phyloP scores from a whole-genome alignment of 1,140 invertebrate species.

The Portunus trituberculatus region DNA sequence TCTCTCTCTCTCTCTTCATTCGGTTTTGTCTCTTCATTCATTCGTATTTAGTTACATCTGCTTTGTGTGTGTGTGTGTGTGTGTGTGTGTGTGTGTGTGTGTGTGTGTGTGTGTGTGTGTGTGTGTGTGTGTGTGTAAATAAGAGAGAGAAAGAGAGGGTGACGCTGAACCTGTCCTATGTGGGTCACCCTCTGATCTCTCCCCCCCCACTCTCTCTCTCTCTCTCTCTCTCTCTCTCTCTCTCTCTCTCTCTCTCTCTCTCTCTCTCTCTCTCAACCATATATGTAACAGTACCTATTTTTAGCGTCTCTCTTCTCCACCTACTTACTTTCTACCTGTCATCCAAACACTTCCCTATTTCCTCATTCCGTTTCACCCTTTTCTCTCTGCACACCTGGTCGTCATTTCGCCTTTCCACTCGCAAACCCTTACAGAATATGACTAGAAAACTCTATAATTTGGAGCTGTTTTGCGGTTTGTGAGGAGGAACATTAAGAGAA shows the following conservation, averaged over 20 bases:
- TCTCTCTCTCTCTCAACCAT: background rate
- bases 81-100: background rate
- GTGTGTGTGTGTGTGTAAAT: background rate
- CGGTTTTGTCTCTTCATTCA: background rate
- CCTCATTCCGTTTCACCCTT: background rate
- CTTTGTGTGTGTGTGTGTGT: background rate
- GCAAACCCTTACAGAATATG: background rate
- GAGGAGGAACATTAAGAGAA: too few species aligned
- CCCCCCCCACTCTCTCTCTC: background rate
- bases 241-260: background rate
- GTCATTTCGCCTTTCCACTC: background rate
- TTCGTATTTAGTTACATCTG: background rate
- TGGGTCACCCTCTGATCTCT: background rate
- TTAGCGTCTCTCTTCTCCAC: background rate
- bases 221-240: background rate
- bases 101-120: slow-evolving; percentile 38
- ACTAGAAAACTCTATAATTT: background rate
- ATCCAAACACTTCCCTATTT: background rate
- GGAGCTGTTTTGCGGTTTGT: too few species aligned
- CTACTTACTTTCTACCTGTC: background rate
- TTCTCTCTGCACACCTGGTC: background rate
- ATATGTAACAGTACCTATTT: background rate
- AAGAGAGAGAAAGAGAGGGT: background rate
- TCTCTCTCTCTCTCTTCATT: background rate
- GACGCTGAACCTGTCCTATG: background rate